Evolutionary conservation across 2,888 invertebrate genomes (phyloP), one percentile per base, ranked within the genome.

Genomic region (Caenorhabditis sinica): DNA sequence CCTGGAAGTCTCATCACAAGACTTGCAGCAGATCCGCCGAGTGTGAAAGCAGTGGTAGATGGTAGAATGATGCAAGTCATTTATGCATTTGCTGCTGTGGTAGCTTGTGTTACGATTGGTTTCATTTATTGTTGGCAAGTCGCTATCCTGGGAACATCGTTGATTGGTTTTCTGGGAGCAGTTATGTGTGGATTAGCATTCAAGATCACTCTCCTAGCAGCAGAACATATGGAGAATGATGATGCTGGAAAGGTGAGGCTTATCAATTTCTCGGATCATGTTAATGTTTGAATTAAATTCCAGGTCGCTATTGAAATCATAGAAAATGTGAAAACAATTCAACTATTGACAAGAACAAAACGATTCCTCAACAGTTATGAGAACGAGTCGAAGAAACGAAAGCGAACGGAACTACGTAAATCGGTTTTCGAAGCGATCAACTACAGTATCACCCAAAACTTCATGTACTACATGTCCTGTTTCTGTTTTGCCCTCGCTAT

Each of bases 211-310:
- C 91, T 76, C 6, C n/a, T 77, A 11, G 81, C 85, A 51, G 68
- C 82, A 13, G 73, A 79, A 3, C 74, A 86, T 51, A 82, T 86
- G 51, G 79, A 85, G 40, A 93, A 94, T 92, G 94, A 94, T 85
- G 93, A 93, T 74, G 94, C 94, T 72, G 94, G 94, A 83, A 93
- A 94, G 92, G 94, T 94, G 8, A 33, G n/a, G 2, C 33, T 11
- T 40, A 11, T 40, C 9, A 13, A 13, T 40, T 40, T 11, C 13
- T 20, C 2, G 20, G 5, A 15, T 36, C 23, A 20, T n/a, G 33
- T 30, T 33, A 0, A 8, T 4, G 3, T 60, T 15, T 15, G 5
- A 28, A 56, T 66, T 36, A 4, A 20, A n/a, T 51, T 87, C 53
- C 77, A 91, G 90, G 85, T 93, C 33, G 93, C 93, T 17, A 91